Evolutionary conservation across 2,888 invertebrate species (phyloP).

Genomic region (Xiphydria camelus): DNA sequence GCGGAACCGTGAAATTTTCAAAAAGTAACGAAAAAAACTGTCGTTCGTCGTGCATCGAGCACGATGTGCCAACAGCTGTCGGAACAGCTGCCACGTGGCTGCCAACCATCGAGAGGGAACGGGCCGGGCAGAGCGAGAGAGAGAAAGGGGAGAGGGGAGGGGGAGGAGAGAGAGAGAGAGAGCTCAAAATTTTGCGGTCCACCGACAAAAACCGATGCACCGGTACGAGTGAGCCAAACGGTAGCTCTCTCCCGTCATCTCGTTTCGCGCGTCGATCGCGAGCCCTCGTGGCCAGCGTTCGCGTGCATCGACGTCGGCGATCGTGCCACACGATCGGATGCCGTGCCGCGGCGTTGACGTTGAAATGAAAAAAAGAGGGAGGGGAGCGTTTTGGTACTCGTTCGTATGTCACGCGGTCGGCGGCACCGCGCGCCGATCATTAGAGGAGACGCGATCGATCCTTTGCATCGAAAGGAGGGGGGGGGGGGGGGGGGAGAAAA

Average conservation of each 20-base stretch:
- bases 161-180: too few relatives aligned
- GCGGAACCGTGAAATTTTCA: too few relatives aligned
- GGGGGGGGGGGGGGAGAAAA: neutral
- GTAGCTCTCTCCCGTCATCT: too few relatives aligned
- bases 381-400: too few relatives aligned
- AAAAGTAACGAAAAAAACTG: neutral
- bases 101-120: constrained; percentile 32
- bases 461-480: neutral
- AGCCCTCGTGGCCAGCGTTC: too few relatives aligned
- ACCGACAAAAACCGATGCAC: neutral
- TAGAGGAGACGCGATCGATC: too few relatives aligned
- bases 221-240: too few relatives aligned
- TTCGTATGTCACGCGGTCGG: neutral
- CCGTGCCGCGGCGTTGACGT: too few relatives aligned
- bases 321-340: constrained; percentile 5
- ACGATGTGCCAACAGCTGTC: constrained; percentile 45
- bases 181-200: neutral
- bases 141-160: too few relatives aligned
- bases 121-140: too few relatives aligned
- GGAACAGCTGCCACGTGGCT: constrained; percentile 43
- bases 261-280: too few relatives aligned
- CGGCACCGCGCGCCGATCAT: neutral
- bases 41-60: constrained; percentile 23
- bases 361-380: too few relatives aligned
- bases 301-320: neutral